Evolutionary conservation across 2,113 vertebrate genomes (phyloP).

Genomic region (Psephotus haematonotus): DNA sequence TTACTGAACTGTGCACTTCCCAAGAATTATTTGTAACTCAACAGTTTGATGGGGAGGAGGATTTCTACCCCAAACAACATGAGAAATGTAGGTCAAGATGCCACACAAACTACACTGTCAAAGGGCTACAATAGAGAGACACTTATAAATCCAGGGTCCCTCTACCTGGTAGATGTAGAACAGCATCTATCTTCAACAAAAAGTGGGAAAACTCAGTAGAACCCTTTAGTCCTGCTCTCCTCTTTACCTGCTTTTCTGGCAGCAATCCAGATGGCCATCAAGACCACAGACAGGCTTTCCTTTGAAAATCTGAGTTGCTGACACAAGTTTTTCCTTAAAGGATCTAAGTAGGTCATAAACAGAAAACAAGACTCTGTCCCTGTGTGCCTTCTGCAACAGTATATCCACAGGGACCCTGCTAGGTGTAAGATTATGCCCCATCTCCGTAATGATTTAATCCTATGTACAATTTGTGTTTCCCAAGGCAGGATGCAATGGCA

Average conservation of each 20-base stretch:
- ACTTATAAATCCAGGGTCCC: background rate
- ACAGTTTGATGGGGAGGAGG: background rate
- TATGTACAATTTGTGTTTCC: background rate
- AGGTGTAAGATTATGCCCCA: background rate
- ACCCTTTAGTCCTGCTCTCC: background rate
- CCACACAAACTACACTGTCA: background rate
- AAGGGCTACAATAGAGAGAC: background rate
- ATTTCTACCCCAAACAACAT: background rate
- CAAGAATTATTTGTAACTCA: background rate
- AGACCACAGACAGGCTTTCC: background rate
- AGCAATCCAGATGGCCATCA: background rate
- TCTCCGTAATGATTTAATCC: background rate
- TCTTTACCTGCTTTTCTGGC: background rate
- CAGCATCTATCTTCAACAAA: background rate
- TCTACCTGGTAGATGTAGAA: background rate
- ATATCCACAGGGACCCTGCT: background rate
- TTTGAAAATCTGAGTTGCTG: background rate
- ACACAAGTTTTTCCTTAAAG: background rate
- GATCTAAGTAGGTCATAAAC: background rate
- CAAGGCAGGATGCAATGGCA: background rate
- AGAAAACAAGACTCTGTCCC: background rate
- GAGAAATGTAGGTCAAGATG: background rate
- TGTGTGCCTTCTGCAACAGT: accelerated
- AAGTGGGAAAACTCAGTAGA: background rate
- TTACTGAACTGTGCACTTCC: background rate